phyloP scores from a whole-genome alignment of 2,797 vertebrate genomes.

The Paedocypris micromegethes region DNA sequence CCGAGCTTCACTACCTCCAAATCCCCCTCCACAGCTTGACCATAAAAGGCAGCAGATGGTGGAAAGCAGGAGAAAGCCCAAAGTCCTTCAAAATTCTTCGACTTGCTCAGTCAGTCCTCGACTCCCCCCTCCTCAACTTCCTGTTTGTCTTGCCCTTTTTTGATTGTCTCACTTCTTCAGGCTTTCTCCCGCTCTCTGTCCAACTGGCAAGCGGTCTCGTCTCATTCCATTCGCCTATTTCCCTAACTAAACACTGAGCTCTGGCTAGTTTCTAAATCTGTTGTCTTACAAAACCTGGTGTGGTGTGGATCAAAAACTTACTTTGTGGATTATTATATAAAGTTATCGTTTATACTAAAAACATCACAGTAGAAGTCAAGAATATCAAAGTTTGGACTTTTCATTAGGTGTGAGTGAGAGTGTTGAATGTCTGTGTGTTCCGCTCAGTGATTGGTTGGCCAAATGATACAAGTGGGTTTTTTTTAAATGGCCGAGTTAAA shows the following conservation, averaged over 20 bases:
- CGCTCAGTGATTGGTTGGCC: too few species aligned
- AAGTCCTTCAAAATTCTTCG: conserved; percentile 57
- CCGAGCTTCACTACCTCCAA: conserved; percentile 61
- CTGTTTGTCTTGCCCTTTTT: conserved; percentile 24
- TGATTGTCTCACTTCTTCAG: conserved; percentile 30
- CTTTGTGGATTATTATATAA: too few species aligned
- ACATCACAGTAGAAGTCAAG: too few species aligned
- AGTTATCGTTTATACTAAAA: too few species aligned
- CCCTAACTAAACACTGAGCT: background rate
- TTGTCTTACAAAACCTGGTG: too few species aligned
- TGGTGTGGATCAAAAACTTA: too few species aligned
- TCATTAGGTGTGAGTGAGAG: too few species aligned
- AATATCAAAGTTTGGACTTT: too few species aligned
- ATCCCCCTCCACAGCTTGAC: conserved; percentile 73
- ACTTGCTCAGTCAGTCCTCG: conserved; percentile 30
- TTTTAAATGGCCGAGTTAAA: too few species aligned
- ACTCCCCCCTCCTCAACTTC: conserved; percentile 22
- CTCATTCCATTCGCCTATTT: conserved; percentile 12
- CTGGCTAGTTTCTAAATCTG: too few species aligned
- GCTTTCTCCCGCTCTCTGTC: conserved; percentile 30
- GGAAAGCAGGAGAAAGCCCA: conserved; percentile 48
- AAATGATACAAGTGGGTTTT: too few species aligned
- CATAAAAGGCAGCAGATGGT: conserved; percentile 76
- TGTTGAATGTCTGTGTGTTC: too few species aligned
- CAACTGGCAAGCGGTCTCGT: conserved; percentile 16